phyloP scores from a whole-genome alignment of 2,888 invertebrate genomes.

The Lasioglossum marginatum region DNA sequence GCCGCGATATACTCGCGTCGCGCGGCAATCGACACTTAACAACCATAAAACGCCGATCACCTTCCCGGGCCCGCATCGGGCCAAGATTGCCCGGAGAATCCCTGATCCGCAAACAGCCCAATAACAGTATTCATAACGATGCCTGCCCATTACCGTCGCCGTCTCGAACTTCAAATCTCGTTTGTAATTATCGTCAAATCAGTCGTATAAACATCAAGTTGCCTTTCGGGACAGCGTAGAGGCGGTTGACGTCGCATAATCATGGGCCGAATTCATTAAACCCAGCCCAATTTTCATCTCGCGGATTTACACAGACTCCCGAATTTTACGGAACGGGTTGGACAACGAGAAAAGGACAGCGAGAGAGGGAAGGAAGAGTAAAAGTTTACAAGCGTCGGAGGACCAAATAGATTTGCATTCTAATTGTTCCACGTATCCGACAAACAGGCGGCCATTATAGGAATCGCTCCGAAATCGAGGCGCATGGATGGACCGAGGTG shows the following conservation, averaged over 20 bases:
- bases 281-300: slow-evolving; percentile 28
- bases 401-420: slow-evolving; percentile 72
- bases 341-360: not conserved
- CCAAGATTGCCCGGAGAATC: slow-evolving; percentile 14
- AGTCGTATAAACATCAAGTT: slow-evolving; percentile 11
- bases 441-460: slow-evolving; percentile 55
- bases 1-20: not conserved
- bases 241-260: slow-evolving; percentile 8
- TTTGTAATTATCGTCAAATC: slow-evolving; percentile 14
- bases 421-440: slow-evolving; percentile 71
- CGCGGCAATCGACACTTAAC: slow-evolving; percentile 16
- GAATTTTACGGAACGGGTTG: slow-evolving; percentile 24
- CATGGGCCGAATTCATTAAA: slow-evolving; percentile 45
- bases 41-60: slow-evolving; percentile 26
- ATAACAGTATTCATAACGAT: slow-evolving; percentile 27
- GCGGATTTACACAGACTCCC: slow-evolving; percentile 24
- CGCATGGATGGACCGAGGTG: slow-evolving; percentile 53
- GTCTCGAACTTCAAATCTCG: not conserved
- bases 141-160: not conserved
- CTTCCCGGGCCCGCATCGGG: not conserved
- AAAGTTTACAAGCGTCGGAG: slow-evolving; percentile 35
- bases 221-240: not conserved
- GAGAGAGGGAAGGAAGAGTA: not conserved
- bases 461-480: slow-evolving; percentile 6
- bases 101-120: not conserved